These are phyloP conservation scores for Ornithorhynchus anatinus DNA, from an alignment of 2,113 vertebrate species.

Conservation along the genomic window DNA sequence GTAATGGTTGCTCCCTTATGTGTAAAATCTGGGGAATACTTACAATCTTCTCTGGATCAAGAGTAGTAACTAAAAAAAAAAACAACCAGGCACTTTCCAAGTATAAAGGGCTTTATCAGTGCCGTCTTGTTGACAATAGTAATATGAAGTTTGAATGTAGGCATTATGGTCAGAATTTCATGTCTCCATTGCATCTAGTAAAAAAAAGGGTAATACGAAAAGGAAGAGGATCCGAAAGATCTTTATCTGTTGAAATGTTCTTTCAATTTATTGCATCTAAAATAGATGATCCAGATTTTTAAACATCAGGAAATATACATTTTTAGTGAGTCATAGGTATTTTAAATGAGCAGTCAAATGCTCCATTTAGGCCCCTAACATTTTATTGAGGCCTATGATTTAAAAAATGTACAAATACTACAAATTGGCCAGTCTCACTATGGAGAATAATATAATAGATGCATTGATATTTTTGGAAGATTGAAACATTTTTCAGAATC, in stretches of 20 bases:
- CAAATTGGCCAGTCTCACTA: background rate
- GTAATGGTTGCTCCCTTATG: too few species aligned
- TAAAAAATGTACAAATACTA: background rate
- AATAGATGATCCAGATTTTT: background rate
- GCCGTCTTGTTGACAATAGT: background rate
- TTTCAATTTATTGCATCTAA: background rate
- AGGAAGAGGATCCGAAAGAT: background rate
- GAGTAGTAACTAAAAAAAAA: too few species aligned
- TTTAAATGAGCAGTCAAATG: background rate
- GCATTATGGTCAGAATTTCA: background rate
- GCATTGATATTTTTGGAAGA: background rate
- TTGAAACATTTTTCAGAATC: background rate
- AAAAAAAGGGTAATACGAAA: background rate
- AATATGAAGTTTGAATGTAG: background rate
- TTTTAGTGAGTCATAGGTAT: background rate
- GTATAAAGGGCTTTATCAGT: too few species aligned
- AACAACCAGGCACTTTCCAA: too few species aligned
- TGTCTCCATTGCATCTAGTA: background rate
- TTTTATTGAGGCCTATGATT: background rate
- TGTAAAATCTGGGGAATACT: too few species aligned
- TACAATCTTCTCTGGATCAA: too few species aligned
- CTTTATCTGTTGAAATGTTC: background rate
- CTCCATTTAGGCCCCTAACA: background rate
- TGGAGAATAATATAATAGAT: background rate
- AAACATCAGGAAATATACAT: background rate